Conservation (phyloP, 2,797 vertebrate species). For the Pseudochromis fuscus region DNA sequence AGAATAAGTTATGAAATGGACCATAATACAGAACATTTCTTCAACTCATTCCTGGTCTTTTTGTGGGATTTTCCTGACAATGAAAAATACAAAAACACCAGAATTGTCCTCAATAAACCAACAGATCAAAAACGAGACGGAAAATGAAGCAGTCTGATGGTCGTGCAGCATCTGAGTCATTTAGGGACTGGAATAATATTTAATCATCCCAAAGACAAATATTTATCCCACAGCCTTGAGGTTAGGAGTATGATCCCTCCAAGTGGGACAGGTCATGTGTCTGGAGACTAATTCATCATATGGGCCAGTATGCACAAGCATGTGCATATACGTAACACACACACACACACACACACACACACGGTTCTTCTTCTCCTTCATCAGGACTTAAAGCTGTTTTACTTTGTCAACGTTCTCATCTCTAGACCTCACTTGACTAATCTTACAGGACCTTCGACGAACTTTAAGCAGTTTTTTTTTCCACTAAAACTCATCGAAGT, state of each 20-base stretch:
- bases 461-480: conserved; percentile 11
- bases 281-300: conserved; percentile 65
- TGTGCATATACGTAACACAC: neutral
- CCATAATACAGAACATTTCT: neutral
- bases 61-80: neutral
- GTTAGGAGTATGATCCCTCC: conserved; percentile 42
- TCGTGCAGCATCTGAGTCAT: conserved; percentile 44
- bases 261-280: conserved; percentile 49
- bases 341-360: conserved; percentile 9
- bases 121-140: conserved; percentile 18
- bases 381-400: neutral
- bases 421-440: neutral
- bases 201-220: conserved; percentile 66
- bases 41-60: neutral
- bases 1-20: neutral
- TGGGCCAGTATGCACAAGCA: conserved; percentile 33
- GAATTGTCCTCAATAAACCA: neutral
- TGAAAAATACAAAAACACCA: neutral
- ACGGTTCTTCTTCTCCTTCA: neutral
- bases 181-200: conserved; percentile 59
- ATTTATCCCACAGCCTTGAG: conserved; percentile 57
- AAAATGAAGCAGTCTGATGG: conserved; percentile 8
- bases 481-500: conserved; percentile 4
- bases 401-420: conserved; percentile 15
- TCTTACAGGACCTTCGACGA: conserved; percentile 11